These are phyloP conservation scores for Homarus gammarus DNA, from an alignment of 2,888 invertebrate genomes.

Conservation along the genomic window DNA sequence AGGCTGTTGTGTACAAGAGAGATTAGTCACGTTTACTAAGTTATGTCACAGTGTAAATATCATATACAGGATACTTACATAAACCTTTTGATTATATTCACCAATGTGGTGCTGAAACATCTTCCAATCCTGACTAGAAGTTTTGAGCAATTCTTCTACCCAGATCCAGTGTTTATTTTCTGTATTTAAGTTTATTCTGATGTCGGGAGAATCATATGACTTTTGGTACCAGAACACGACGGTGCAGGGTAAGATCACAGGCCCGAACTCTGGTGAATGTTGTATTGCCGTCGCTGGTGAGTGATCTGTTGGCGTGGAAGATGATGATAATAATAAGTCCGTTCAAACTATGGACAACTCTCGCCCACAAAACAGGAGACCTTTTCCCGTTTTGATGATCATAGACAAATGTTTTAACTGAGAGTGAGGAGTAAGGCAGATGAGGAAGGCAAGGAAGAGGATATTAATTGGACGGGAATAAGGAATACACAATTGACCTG, in stretches of 20 bases:
- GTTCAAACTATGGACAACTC: too few relatives aligned
- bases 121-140: background rate
- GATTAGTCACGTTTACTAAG: background rate
- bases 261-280: background rate
- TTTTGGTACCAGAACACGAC: conserved; percentile 13
- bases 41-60: background rate
- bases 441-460: too few relatives aligned
- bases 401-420: too few relatives aligned
- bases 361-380: too few relatives aligned
- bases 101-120: background rate
- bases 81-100: background rate
- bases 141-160: too few relatives aligned
- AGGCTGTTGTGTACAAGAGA: background rate
- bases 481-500: too few relatives aligned
- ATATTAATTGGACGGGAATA: too few relatives aligned
- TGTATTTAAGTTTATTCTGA: background rate
- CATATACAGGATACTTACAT: background rate
- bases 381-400: too few relatives aligned
- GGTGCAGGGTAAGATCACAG: conserved; percentile 2
- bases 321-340: too few relatives aligned
- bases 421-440: too few relatives aligned
- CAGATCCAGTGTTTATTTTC: background rate
- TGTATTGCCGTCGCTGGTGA: background rate
- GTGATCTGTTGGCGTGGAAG: background rate
- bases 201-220: background rate